Percentiles rank a stretch among this genome's conserved stretches.
These are phyloP conservation scores for Misgurnus mizolepis DNA, from an alignment of 2,113 vertebrate genomes.

Conservation along the genomic window DNA sequence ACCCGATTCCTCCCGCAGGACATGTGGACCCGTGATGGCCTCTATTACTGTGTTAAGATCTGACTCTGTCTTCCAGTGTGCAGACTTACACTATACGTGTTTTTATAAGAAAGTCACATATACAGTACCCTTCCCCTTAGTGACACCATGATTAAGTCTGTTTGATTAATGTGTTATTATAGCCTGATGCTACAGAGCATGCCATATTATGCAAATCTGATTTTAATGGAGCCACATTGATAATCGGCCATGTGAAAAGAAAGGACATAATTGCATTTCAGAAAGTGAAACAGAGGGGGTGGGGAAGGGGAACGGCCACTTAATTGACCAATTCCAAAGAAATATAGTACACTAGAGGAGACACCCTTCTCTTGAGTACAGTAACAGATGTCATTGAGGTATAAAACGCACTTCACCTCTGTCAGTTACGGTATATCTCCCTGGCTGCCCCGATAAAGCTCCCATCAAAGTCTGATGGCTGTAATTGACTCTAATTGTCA, in stretches of 20 bases:
- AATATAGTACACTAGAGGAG: constrained; percentile 39
- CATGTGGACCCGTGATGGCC: neutral
- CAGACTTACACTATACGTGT: neutral
- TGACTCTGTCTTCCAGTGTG: neutral
- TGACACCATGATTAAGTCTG: constrained; percentile 2
- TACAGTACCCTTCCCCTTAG: neutral
- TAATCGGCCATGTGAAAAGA: constrained; percentile 38
- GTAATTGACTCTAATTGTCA: constrained; percentile 47
- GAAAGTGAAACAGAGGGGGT: constrained; percentile 13
- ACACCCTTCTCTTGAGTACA: constrained; percentile 23
- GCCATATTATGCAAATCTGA: constrained; percentile 45
- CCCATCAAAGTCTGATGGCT: constrained; percentile 24
- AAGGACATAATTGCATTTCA: constrained; percentile 39
- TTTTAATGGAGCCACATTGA: constrained; percentile 35
- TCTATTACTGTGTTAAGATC: constrained; percentile 19
- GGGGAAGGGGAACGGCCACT: constrained; percentile 23
- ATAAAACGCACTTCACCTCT: constrained; percentile 27
- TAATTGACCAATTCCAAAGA: constrained; percentile 39
- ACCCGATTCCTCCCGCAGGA: neutral
- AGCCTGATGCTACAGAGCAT: constrained; percentile 25
- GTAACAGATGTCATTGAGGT: constrained; percentile 23
- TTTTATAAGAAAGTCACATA: constrained; percentile 8
- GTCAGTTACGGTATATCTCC: constrained; percentile 12
- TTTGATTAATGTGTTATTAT: constrained; percentile 38
- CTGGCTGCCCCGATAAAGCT: neutral